phyloP scores from a whole-genome alignment of 2,113 vertebrate genomes.

The Stegostoma tigrinum region DNA sequence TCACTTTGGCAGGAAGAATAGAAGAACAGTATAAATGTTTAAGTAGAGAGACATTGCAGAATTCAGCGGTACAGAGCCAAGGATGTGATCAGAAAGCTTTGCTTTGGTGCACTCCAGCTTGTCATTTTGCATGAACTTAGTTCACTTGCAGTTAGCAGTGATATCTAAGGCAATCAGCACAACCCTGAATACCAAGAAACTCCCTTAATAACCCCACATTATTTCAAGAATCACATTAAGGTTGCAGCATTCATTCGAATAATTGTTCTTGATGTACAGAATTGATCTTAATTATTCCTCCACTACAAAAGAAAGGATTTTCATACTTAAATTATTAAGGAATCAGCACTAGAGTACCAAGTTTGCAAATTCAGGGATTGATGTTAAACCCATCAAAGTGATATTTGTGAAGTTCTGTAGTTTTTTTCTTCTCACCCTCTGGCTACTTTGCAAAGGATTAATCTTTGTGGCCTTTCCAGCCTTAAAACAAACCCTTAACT shows the following conservation, averaged over 20 bases:
- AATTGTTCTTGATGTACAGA: neutral
- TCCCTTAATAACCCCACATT: constrained; percentile 1
- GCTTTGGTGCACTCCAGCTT: neutral
- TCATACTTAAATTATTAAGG: constrained; percentile 25
- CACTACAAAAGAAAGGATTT: neutral
- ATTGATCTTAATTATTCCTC: constrained; percentile 22
- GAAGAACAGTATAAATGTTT: too few species aligned
- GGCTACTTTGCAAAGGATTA: too few species aligned
- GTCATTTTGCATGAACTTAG: neutral
- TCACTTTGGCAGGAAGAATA: too few species aligned
- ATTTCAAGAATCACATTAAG: constrained; percentile 10
- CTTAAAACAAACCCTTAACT: neutral
- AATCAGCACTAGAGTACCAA: neutral
- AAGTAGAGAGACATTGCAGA: too few species aligned
- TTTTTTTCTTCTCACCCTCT: neutral
- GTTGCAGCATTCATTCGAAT: neutral
- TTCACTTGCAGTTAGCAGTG: neutral
- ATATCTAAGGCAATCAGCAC: neutral
- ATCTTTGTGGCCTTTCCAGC: neutral
- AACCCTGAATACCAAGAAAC: neutral
- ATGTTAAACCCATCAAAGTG: neutral
- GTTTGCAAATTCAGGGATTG: constrained; percentile 1
- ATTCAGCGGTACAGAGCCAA: neutral
- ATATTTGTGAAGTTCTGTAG: neutral
- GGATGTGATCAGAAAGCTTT: neutral